Evolutionary conservation across 1,140 invertebrate species (phyloP).

Genomic region (Gryon sp.): DNA sequence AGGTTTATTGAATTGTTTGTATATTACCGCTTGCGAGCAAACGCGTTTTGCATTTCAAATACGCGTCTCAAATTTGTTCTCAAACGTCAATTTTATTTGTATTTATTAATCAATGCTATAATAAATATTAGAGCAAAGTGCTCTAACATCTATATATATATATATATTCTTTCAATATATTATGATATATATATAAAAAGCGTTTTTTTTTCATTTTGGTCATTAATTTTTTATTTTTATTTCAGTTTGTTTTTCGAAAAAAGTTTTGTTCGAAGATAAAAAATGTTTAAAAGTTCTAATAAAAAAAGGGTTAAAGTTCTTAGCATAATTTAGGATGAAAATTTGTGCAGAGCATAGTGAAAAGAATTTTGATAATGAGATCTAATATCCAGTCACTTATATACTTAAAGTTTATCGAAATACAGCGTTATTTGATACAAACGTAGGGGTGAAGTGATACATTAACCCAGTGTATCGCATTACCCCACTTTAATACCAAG

Average conservation of each 20-base stretch:
- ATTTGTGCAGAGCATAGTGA: background rate
- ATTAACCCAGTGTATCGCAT: slow-evolving; percentile 41
- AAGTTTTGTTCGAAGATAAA: too few relatives aligned
- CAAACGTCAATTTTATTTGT: slow-evolving; percentile 30
- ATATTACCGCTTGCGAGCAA: slow-evolving; percentile 13
- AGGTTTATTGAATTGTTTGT: slow-evolving; percentile 56
- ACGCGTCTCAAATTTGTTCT: slow-evolving; percentile 9
- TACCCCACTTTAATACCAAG: slow-evolving; percentile 32
- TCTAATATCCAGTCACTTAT: slow-evolving; percentile 1
- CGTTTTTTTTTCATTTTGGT: too few relatives aligned
- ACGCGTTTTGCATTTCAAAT: slow-evolving; percentile 51
- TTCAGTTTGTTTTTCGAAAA: too few relatives aligned
- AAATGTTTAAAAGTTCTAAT: too few relatives aligned
- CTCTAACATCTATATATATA: too few relatives aligned
- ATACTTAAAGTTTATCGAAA: slow-evolving; percentile 34
- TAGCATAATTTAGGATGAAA: too few relatives aligned
- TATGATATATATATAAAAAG: too few relatives aligned
- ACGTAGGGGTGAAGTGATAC: slow-evolving; percentile 46
- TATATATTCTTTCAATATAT: too few relatives aligned
- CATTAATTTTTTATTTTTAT: too few relatives aligned
- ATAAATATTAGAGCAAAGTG: slow-evolving; percentile 49
- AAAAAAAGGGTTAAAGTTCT: too few relatives aligned
- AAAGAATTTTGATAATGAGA: background rate
- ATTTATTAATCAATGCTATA: too few relatives aligned
- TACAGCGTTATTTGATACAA: slow-evolving; percentile 37